Percentiles rank a stretch among this genome's conserved stretches.
These are phyloP conservation scores for Anguilla megastoma DNA, from an alignment of 2,797 vertebrate genomes.

Conservation along the genomic window DNA sequence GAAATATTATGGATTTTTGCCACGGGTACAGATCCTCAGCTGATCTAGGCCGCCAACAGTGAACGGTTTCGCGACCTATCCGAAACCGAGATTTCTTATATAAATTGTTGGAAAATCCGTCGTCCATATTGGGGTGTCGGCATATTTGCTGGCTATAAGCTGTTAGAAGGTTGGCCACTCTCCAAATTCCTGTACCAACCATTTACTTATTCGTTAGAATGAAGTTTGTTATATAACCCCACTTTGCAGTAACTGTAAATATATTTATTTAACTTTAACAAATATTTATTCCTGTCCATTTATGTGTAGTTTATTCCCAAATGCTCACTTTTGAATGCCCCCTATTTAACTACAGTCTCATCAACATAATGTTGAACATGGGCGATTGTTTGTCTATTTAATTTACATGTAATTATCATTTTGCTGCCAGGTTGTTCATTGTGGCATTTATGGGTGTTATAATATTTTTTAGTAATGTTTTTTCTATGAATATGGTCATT, in stretches of 20 bases:
- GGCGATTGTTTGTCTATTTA: constrained; percentile 9
- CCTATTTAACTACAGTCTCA: constrained; percentile 11
- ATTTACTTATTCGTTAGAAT: background rate
- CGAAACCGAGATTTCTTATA: background rate
- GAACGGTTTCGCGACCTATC: background rate
- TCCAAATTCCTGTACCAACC: background rate
- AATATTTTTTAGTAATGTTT: constrained; percentile 20
- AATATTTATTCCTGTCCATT: background rate
- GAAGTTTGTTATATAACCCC: constrained; percentile 3
- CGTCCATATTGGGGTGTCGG: background rate
- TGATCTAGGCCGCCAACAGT: constrained; percentile 23
- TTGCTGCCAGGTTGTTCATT: constrained; percentile 34
- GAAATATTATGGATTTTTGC: constrained; percentile 31
- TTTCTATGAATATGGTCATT: constrained; percentile 37
- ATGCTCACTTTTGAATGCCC: constrained; percentile 15
- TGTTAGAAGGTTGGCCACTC: background rate
- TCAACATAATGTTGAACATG: constrained; percentile 6
- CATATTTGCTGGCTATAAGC: background rate
- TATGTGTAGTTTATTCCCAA: background rate
- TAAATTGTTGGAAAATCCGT: constrained; percentile 3
- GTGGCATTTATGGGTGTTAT: constrained; percentile 9
- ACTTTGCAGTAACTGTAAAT: background rate
- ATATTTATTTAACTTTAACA: background rate
- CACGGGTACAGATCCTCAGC: constrained; percentile 16
- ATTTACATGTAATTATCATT: constrained; percentile 18